phyloP scores from a whole-genome alignment of 2,888 invertebrate genomes.

The Apamea anceps region DNA sequence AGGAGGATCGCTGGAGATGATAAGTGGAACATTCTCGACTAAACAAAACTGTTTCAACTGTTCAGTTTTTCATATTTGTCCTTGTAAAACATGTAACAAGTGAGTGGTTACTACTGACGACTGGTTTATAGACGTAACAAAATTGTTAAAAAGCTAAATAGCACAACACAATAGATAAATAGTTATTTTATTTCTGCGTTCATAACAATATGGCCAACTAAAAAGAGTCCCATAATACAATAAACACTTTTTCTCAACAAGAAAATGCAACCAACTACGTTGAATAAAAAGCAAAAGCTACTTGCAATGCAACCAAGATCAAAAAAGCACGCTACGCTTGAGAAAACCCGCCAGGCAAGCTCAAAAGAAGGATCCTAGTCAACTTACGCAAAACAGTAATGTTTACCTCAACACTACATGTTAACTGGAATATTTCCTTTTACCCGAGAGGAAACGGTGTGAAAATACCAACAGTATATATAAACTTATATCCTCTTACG shows the following conservation, averaged over 20 bases:
- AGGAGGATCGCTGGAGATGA: not conserved
- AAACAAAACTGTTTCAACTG: too few relatives aligned
- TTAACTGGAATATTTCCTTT: slow-evolving; percentile 30
- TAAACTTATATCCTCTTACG: slow-evolving; percentile 39
- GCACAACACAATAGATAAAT: too few relatives aligned
- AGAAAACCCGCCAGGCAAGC: slow-evolving; percentile 26
- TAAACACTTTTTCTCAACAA: not conserved
- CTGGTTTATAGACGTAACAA: not conserved
- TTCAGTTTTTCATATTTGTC: not conserved
- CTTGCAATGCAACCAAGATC: not conserved
- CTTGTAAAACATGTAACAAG: not conserved
- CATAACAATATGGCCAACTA: not conserved
- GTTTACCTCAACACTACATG: slow-evolving; percentile 25
- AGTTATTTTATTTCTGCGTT: not conserved
- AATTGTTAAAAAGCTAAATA: too few relatives aligned
- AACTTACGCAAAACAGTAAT: slow-evolving; percentile 29
- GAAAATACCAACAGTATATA: slow-evolving; percentile 33
- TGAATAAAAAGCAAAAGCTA: slow-evolving; percentile 9
- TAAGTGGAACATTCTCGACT: not conserved
- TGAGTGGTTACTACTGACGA: not conserved
- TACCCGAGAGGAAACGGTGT: slow-evolving; percentile 17
- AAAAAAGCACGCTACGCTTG: slow-evolving; percentile 2
- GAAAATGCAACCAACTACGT: not conserved
- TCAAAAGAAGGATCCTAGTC: slow-evolving; percentile 18
- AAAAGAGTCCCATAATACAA: not conserved